Conservation (phyloP, 2,113 vertebrate species). For the Pelodiscus sinensis region DNA sequence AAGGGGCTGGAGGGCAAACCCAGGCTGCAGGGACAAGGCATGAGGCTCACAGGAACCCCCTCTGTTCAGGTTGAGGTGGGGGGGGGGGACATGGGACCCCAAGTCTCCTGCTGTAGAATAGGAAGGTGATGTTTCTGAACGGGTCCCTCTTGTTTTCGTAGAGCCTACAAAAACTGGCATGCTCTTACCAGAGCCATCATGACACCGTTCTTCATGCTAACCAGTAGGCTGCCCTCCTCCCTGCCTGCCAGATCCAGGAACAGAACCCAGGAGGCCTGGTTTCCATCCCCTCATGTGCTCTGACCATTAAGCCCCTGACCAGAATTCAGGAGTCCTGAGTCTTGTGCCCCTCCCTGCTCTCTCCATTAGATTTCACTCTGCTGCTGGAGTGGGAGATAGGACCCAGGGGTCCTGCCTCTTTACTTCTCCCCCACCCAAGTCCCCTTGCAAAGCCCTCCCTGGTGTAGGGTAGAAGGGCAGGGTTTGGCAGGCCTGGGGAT, state of each 20-base stretch:
- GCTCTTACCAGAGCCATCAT: background rate
- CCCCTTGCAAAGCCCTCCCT: background rate
- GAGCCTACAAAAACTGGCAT: background rate
- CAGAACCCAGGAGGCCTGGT: background rate
- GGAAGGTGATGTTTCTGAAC: background rate
- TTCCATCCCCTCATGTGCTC: background rate
- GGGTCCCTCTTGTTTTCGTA: background rate
- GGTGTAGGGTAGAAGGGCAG: background rate
- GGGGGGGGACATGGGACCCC: background rate
- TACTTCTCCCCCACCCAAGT: background rate
- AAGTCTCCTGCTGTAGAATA: background rate
- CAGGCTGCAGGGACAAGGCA: background rate
- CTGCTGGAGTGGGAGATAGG: background rate
- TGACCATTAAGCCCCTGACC: background rate
- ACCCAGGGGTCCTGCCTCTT: background rate
- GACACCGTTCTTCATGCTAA: background rate
- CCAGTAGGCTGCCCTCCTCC: background rate
- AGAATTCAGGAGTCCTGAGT: background rate
- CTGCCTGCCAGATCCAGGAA: background rate
- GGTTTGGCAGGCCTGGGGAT: background rate
- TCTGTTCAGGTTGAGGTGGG: background rate
- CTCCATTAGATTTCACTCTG: background rate
- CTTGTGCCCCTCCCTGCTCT: background rate
- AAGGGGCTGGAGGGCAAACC: background rate
- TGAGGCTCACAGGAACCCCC: too few species aligned